Base-by-base conservation (phyloP, 2,113 vertebrate species). In the Amphiprion ocellaris region DNA sequence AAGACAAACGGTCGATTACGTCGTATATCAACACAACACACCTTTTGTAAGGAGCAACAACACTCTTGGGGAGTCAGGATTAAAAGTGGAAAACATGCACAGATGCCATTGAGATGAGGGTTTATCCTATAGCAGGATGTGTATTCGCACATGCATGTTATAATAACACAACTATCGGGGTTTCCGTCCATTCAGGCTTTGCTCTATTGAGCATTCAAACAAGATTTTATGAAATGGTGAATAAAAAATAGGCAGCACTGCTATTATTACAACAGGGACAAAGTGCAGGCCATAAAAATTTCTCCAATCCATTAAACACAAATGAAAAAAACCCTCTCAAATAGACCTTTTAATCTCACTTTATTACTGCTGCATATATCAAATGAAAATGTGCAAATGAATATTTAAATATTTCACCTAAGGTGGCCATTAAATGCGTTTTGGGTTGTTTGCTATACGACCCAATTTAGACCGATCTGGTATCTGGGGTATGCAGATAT, bases 391-490 rank as follows among this genome's bases (percentile, higher is more conserved):
- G 69, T 19, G 62, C 65, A 61, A 81, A 87, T 92, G 17, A 89
- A 91, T 92, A 90, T 91, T 93, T 89, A 76, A 92, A 77, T 84
- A 71, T 88, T 76, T 87, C 70, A 71, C 84, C 85, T 68, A 69
- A 74, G 50, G 41, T 61, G 74, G 77, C 52, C 68, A 89, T 90
- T 90, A 87, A 89, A 78, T 70, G 63, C 77, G 79, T 80, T 77
- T 69, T 69, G 56, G 55, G 28, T 63, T 71, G 56, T 90, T 79
- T 87, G 50, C 58, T 55, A 23, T 62, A 53, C 6, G 9, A 24
- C 76, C 39, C 10, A 12, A 39, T 66, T 65, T 62, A 62, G 44
- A 24, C 52, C 33, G 14, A 74, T 81, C 49, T 46, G 23, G 7
- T 52, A 63, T 72, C 60, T 77, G 53, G 16, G 5, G 6, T 50